phyloP scores from a whole-genome alignment of 2,113 vertebrate species.

The Labrus mixtus region DNA sequence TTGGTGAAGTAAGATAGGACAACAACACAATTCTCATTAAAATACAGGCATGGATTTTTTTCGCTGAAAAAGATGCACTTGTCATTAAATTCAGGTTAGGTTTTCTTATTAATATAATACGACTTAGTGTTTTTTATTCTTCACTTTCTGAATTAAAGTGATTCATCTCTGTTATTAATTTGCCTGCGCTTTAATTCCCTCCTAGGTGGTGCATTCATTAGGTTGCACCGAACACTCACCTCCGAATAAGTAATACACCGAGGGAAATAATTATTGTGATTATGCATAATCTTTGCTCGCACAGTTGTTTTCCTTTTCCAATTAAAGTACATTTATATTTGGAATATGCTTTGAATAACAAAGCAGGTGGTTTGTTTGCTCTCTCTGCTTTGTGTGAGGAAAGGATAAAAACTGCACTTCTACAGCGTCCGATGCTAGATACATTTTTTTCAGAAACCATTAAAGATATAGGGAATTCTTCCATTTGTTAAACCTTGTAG shows the following conservation, averaged over 20 bases:
- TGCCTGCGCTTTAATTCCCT: constrained; percentile 68
- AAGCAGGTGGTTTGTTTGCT: constrained; percentile 51
- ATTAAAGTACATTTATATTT: constrained; percentile 70
- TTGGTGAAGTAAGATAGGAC: neutral
- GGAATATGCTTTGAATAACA: constrained; percentile 65
- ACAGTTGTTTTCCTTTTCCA: constrained; percentile 75
- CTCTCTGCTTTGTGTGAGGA: constrained; percentile 14
- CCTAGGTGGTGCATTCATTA: constrained; percentile 74
- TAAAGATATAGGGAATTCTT: constrained; percentile 45
- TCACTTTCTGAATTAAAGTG: constrained; percentile 36
- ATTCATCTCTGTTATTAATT: constrained; percentile 68
- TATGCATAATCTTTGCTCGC: constrained; percentile 71
- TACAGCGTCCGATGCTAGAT: constrained; percentile 23
- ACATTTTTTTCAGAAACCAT: constrained; percentile 41
- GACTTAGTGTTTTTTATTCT: constrained; percentile 17
- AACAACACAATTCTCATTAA: neutral
- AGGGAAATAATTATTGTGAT: constrained; percentile 79
- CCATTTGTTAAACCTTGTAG: constrained; percentile 14
- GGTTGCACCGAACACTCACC: constrained; percentile 63
- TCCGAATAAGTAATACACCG: constrained; percentile 73
- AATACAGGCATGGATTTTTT: neutral
- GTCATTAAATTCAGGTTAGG: constrained; percentile 25
- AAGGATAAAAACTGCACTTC: constrained; percentile 16
- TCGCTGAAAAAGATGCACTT: constrained; percentile 10
- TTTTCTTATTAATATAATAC: constrained; percentile 62